phyloP scores from a whole-genome alignment of 2,888 invertebrate species.

The Andrena marginata region DNA sequence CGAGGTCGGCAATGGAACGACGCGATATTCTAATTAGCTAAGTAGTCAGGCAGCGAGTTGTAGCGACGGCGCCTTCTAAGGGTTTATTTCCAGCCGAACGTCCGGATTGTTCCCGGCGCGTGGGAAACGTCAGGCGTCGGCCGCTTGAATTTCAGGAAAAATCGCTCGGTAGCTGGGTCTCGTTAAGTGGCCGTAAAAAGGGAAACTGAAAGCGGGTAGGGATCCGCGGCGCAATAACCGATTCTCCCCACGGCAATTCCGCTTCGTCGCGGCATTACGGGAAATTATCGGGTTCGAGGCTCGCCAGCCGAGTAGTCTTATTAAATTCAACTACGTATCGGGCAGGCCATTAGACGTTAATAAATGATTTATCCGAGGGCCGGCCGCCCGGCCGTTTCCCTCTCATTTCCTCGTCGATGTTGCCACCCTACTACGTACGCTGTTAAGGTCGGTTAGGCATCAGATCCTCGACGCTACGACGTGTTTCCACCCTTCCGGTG shows the following conservation, averaged over 20 bases:
- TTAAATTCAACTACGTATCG: slow-evolving; percentile 27
- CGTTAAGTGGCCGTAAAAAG: not conserved
- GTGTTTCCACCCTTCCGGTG: slow-evolving; percentile 4
- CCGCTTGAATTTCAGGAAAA: not conserved
- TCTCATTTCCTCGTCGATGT: slow-evolving; percentile 53
- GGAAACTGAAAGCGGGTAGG: not conserved
- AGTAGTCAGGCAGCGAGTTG: too few relatives aligned
- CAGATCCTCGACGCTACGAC: slow-evolving; percentile 42
- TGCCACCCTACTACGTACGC: slow-evolving; percentile 32
- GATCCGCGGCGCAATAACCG: not conserved
- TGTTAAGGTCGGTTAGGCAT: slow-evolving; percentile 73
- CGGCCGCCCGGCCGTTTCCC: slow-evolving; percentile 19
- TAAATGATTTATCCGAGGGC: slow-evolving; percentile 64
- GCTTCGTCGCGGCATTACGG: not conserved
- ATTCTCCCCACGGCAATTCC: not conserved
- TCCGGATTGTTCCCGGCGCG: not conserved
- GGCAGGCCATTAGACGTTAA: slow-evolving; percentile 50
- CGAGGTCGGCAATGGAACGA: too few relatives aligned
- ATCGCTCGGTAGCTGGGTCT: not conserved
- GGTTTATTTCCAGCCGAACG: too few relatives aligned
- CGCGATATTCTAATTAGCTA: too few relatives aligned
- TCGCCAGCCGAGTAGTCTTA: slow-evolving; percentile 15
- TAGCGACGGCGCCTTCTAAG: too few relatives aligned
- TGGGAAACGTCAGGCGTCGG: not conserved
- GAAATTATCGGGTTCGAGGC: slow-evolving; percentile 36